Evolutionary conservation across 2,888 invertebrate species (phyloP), one percentile per base, ranked within the genome.

Genomic region (Leucoptera coffeella): DNA sequence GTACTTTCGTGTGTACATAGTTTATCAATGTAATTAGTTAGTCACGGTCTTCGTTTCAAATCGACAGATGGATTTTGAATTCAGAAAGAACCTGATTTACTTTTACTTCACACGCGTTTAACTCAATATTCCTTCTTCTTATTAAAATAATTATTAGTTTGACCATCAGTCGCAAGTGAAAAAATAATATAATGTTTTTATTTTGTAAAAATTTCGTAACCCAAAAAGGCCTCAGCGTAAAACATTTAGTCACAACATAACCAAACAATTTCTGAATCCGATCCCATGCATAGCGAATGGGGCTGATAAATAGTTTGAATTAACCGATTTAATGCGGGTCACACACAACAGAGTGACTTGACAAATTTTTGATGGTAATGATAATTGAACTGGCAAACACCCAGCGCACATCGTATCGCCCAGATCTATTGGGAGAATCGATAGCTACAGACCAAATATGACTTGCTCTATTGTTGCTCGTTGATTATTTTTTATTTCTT

Each of bases 371-470:
- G 39, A 47, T 53, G 48, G 53, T 67, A 65, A 69, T 69, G 65
- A 67, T 69, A 69, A 69, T 69, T 69, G 69, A 59, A 67, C 69
- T 65, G 62, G 65, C 69, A 69, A 69, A 69, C 69, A 69, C 69
- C 65, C 61, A 62, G 58, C 36, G 43, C 47, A 52, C 49, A 54
- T 28, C 26, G 52, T 60, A 65, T 65, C 64, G 46, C 47, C 27
- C 46, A 53, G 45, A 62, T 60, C 64, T 60, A 54, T 56, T 45
- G 54, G 53, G 54, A 50, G 48, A 19, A 12, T 11, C 47, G 51
- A 46, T 45, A 47, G 50, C 46, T 52, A 17, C 17, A 48, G 53
- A 55, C 53, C 58, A 56, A 52, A 49, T 64, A 61, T 69, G 69
- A 69, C 69, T 69, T 67, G 69, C 67, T 48, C 43, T 64, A 62